Base-by-base conservation (phyloP, 1,140 invertebrate species). In the Oryctes rhinoceros region DNA sequence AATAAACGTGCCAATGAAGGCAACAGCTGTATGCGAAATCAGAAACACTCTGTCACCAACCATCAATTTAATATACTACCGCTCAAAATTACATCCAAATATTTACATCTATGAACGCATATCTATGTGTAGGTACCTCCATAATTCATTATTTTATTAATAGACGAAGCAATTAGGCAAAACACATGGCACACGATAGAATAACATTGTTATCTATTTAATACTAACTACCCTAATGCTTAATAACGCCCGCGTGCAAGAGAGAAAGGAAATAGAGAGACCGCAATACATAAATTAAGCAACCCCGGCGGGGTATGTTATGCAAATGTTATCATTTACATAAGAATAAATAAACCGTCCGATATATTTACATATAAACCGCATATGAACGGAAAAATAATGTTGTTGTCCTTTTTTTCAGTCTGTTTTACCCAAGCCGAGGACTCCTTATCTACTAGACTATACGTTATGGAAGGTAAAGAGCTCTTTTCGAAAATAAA, bases 281-380 rank as follows among this genome's bases (percentile, higher is more conserved):
- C 15, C 15, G 7, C 53, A n/a, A 59, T 59, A 59, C 53, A 59
- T 59, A 59, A 59, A 59, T 59, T 59, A 59, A 59, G 18, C 53
- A 10, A 5, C 13, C n/a, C 15, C 6, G 6, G 18, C 53, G 15
- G 0, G n/a, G 53, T 15, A n/a, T 59, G 53, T 59, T 59, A 59
- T 59, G 53, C 53, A 59, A 59, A 59, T 59, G 3, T 6, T n/a
- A 59, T 18, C 53, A 59, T 59, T 18, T 59, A n/a, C 53, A 59
- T 59, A 59, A 59, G 53, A 59, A 59, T 59, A 59, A 59, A 59
- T 15, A 59, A 59, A 59, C 53, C 53, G n/a, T 18, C 49, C 49
- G 39, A 5, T 15, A 3, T 59, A 59, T 59, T 59, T 59, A n/a
- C 53, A 59, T 59, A 59, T 59, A 59, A 59, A 59, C 15, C 18